These are phyloP conservation scores for Laticauda colubrina DNA, from an alignment of 2,113 vertebrate genomes.

Conservation along the genomic window DNA sequence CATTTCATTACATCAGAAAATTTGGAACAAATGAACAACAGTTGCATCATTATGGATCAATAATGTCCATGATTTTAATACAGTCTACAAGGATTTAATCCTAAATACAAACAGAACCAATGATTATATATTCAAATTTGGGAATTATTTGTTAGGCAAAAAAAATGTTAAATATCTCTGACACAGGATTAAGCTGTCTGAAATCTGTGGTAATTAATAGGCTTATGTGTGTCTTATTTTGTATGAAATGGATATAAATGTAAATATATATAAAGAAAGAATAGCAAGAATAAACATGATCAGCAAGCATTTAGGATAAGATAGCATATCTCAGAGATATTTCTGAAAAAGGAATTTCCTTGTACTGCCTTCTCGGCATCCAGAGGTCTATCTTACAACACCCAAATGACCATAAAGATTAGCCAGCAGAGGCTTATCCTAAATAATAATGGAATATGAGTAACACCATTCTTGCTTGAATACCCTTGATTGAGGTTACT, in stretches of 20 bases:
- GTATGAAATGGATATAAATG: background rate
- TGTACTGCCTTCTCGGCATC: background rate
- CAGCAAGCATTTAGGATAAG: background rate
- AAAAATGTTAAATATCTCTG: background rate
- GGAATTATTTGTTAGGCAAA: background rate
- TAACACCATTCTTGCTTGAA: background rate
- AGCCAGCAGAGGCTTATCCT: background rate
- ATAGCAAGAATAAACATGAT: background rate
- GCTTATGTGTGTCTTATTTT: background rate
- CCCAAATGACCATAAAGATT: background rate
- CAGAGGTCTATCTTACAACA: background rate
- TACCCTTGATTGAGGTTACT: background rate
- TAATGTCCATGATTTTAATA: background rate
- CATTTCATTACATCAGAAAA: background rate
- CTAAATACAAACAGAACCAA: background rate
- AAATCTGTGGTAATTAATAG: background rate
- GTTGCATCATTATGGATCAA: background rate
- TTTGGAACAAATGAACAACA: background rate
- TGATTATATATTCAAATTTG: background rate
- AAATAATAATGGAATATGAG: background rate
- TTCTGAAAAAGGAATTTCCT: background rate
- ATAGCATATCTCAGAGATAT: background rate
- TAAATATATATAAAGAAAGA: background rate
- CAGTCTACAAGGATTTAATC: background rate
- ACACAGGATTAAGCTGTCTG: background rate